Evolutionary conservation across 2,113 vertebrate genomes (phyloP), one percentile per base, ranked within the genome.

Genomic region (Sapajus apella): DNA sequence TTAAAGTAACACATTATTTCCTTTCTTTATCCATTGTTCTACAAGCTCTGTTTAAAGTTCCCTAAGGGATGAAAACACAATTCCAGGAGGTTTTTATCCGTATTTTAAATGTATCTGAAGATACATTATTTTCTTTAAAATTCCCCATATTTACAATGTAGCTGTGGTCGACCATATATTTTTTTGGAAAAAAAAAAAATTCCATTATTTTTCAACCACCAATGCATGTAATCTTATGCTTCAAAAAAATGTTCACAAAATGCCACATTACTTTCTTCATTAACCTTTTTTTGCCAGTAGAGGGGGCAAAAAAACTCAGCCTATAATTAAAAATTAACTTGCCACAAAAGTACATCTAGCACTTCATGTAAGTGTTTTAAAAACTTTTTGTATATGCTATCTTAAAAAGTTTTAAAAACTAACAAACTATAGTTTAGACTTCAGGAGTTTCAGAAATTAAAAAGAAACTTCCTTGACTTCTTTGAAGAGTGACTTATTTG

Each of bases 21-120:
- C 96, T 91, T 97, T 92, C 92, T 93, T 97, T 92, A 93, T 85
- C 94, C 92, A 98, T 98, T 98, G 98, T 98, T 98, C 97, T 91
- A 97, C 75, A 96, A 61, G 89, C n/a, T 89, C 94, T 97, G 95
- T 97, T 97, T 97, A 95, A 97, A 96, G 96, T 9, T 97, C 96
- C 96, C 92, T 55, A 97, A 96, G 88, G 91, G 64, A 94, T 83
- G 90, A 97, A 97, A 97, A 86, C 55, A 97, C 40, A 97, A 96
- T 96, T 92, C 85, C 92, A 92, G 64, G 35, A 93, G 79, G 43
- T 86, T 97, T 97, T 89, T 87, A 96, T 72, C 52, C 47, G 66
- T 75, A 66, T 85, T 97, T 94, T 76, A 96, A 97, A 88, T 58
- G 79, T 81, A 96, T 90, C n/a, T 96, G 40, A 97, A 92, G 25